Evolutionary conservation across 1,140 invertebrate genomes (phyloP), one percentile per base, ranked within the genome.

Genomic region (Eriosoma lanigerum): DNA sequence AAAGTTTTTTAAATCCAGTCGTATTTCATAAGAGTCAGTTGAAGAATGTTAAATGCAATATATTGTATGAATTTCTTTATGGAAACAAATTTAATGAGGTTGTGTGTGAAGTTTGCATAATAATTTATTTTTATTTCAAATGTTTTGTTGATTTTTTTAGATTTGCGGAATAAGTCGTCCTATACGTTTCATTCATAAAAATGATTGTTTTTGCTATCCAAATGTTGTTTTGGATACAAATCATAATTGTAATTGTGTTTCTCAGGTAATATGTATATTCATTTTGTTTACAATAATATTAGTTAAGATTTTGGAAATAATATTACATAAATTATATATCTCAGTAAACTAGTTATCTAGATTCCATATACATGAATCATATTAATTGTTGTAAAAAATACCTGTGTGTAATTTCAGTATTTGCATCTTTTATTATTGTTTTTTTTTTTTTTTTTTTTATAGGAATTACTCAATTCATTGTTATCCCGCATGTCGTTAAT

Each of bases 31-130:
- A 54, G 15, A 26, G 17, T 24, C 52, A 76, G 15, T 38, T 76
- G 32, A 76, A 76, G 2, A 26, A 76, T 60, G 21, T 76, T 58
- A 19, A 58, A 24, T 76, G 73, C 38, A 76, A 76, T 56, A 6
- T 26, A 38, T 8, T 24, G 8, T 76, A 76, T 76, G 52, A 76
- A 60, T 76, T 76, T 60, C 17, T 76, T 9, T 76, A 76, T 58
- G 73, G 73, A 12, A 76, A 76, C 9, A 44, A 46, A 58, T 76
- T 32, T 60, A 76, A 76, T 38, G 54, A 76, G 73, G 73, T 76
- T 17, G 1, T 29, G 17, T 66, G 12, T 38, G 19, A 64, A 38
- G 19, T 38, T n/a, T 64, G 44, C 21, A 3, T n/a, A 21, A 10
- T 38, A 1, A 21, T 10, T n/a, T 12, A 21, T 21, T 21, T 66